Evolutionary conservation across 2,113 vertebrate species (phyloP).

Genomic region (Tetrax tetrax): DNA sequence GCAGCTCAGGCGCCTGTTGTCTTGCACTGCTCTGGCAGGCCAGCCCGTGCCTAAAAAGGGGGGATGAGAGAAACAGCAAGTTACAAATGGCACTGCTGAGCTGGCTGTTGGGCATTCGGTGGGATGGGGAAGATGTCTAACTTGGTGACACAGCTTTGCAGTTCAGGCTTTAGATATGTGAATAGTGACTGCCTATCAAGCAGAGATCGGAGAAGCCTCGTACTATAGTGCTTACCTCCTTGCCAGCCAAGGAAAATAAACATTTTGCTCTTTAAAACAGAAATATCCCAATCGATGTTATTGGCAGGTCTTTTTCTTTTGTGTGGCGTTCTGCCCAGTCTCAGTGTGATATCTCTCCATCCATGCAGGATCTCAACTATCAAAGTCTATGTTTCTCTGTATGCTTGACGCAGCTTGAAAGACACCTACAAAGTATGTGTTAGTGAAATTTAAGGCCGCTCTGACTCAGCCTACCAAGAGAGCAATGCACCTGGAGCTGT

Average conservation of each 20-base stretch:
- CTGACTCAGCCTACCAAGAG: background rate
- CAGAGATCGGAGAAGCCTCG: background rate
- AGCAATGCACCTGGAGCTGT: background rate
- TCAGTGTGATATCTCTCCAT: background rate
- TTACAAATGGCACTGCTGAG: background rate
- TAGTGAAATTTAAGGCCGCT: background rate
- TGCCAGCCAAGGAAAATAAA: conserved; percentile 30
- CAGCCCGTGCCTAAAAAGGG: background rate
- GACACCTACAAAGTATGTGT: background rate
- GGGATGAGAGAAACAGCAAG: background rate
- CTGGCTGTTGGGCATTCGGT: background rate
- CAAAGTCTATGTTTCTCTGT: background rate
- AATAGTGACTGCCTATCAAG: background rate
- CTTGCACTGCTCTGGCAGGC: fast-evolving
- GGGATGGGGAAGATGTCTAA: fast-evolving
- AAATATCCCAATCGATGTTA: conserved; percentile 15
- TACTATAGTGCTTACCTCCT: background rate
- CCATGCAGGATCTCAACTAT: background rate
- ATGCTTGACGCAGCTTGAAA: background rate
- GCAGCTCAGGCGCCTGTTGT: fast-evolving
- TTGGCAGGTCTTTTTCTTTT: background rate
- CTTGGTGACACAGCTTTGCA: background rate
- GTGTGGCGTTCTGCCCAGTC: background rate
- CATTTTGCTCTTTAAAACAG: conserved; percentile 1
- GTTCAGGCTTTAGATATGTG: background rate